A percentile compares a stretch with the other conserved stretches of the same genome.
These are phyloP conservation scores for Proctacanthus coquilletti DNA, from an alignment of 1,140 invertebrate species.

Conservation along the genomic window DNA sequence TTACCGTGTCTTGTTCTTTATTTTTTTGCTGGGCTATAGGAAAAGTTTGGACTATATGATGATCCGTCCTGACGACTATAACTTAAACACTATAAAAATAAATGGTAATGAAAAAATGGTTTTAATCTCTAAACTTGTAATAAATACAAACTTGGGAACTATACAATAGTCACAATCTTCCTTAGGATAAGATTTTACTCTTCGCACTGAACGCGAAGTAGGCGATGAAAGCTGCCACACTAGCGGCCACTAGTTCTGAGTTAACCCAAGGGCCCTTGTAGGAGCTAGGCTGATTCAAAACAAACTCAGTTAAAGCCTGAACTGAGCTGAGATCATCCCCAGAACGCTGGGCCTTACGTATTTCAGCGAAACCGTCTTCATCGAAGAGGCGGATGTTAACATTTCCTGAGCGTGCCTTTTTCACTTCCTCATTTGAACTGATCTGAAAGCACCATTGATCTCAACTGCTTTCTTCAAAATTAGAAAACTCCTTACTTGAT, in stretches of 20 bases:
- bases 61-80: no score
- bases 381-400: conserved; percentile 72
- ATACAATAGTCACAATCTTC: not conserved
- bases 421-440: conserved; percentile 79
- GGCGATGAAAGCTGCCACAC: conserved; percentile 60
- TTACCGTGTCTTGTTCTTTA: no score
- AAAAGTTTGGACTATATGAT: no score
- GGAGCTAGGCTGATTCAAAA: conserved; percentile 66
- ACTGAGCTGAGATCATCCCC: conserved; percentile 49
- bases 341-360: conserved; percentile 58
- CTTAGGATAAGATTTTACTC: conserved; percentile 54
- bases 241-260: conserved; percentile 75
- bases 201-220: conserved; percentile 76
- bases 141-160: not conserved
- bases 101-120: no score
- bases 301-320: conserved; percentile 57
- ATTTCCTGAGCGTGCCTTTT: conserved; percentile 60
- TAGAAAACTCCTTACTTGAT: conserved; percentile 46
- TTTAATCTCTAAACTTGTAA: no score
- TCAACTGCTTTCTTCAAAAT: no score
- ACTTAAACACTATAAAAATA: no score
- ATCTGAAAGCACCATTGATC: conserved; percentile 46
- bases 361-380: conserved; percentile 75
- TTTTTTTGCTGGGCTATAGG: no score
- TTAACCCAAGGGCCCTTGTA: conserved; percentile 86